Evolutionary conservation across 2,113 vertebrate genomes (phyloP), one percentile per base, ranked within the genome.

Genomic region (Platysternon megacephalum): DNA sequence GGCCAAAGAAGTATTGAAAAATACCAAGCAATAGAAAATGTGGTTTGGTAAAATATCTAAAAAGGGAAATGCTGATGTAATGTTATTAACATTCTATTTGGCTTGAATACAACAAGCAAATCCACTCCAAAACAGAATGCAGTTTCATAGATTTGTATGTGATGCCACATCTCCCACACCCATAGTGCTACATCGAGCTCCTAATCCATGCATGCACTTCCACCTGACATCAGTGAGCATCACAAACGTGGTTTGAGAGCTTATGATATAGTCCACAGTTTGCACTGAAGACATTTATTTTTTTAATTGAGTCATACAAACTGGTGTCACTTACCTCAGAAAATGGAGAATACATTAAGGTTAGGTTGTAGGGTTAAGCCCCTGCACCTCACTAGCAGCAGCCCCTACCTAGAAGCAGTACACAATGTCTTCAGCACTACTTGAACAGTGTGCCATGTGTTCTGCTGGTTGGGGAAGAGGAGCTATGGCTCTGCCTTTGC

Each of bases 61-160:
- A 90, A 93, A 94, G 61, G 94, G 93, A 97, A 96, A 81, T 87
- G 42, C 48, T 94, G 91, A 86, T 86, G 65, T 48, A 89, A 87
- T 84, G 39, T 92, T 94, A 93, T 92, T 94, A 89, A 92, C 95
- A 55, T 94, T 95, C 95, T 91, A 79, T 93, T 94, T 97, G 84
- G 91, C 95, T 92, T 85, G 55, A 85, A 94, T 42, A 82, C 65
- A 82, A 51, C 79, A 86, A 12, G 68, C 55, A 93, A 93, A 42
- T 28, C 17, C 80, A 78, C 72, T 93, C 90, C 85, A 93, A 95
- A 68, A 92, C 14, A 85, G 11, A 52, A 92, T 92, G 85, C 13
- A 1, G 7, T 48, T 90, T 90, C 89, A 79, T 55, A 82, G 46
- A 89, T 95, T 95, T 95, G 53, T 94, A 35, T 28, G 48, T 0